phyloP scores from a whole-genome alignment of 2,113 vertebrate genomes.

The Sceloporus undulatus region DNA sequence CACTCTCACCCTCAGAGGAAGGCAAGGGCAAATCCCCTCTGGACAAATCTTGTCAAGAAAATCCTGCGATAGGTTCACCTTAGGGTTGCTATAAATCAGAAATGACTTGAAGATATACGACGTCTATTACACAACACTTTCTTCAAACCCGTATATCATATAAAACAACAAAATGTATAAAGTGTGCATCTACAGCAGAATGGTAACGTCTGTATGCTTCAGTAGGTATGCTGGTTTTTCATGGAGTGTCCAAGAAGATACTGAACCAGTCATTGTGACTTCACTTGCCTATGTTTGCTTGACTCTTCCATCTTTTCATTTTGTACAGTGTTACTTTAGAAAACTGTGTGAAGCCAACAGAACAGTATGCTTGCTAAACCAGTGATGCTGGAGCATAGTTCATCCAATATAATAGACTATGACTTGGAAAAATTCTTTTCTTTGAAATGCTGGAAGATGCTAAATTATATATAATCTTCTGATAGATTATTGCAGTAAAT shows the following conservation, averaged over 20 bases:
- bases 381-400: not conserved
- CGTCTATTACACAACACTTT: too few species aligned
- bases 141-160: too few species aligned
- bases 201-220: not conserved
- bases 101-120: too few species aligned
- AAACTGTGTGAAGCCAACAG: not conserved
- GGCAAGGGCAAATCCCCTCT: too few species aligned
- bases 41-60: too few species aligned
- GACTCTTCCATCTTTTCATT: not conserved
- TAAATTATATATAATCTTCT: not conserved
- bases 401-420: not conserved
- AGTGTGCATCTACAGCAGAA: too few species aligned
- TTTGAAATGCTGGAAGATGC: not conserved
- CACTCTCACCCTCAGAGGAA: too few species aligned
- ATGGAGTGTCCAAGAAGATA: not conserved
- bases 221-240: not conserved
- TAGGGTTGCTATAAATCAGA: too few species aligned
- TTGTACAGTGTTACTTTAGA: not conserved
- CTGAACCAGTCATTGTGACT: not conserved
- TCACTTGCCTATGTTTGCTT: not conserved
- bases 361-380: not conserved
- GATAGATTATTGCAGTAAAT: not conserved
- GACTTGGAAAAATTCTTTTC: not conserved
- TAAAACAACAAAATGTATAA: too few species aligned
- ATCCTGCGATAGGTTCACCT: too few species aligned